Base-by-base conservation (phyloP, 2,113 vertebrate genomes). In the Plestiodon gilberti region DNA sequence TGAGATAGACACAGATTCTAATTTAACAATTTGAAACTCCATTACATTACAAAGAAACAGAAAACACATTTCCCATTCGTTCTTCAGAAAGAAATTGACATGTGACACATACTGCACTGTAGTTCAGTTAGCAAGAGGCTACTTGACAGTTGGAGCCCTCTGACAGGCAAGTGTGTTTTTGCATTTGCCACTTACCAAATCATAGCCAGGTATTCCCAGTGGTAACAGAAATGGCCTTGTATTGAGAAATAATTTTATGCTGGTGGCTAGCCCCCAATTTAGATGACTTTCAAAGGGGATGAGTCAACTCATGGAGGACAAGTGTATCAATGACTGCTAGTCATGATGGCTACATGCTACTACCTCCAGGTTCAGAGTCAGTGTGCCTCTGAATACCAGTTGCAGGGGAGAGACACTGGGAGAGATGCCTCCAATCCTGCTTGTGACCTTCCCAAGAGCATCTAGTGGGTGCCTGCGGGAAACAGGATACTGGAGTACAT, bases 11-110 rank as follows among this genome's bases (percentile, higher is more conserved):
- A 69, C 6, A 52, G 33, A 25, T 20, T 59, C 48, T 40, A 69
- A 67, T 77, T 85, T 23, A 85, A n/a, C 75, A 70, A n/a, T 59
- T 69, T 40, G 75, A 40, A 85, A 57, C 43, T 59, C 15, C 38
- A 65, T 57, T 81, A 67, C 62, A 40, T 67, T 73, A 69, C 10
- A 77, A 67, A 69, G 8, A 52, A 55, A 38, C 33, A 40, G n/a
- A 76, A 57, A 43, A 38, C 15, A 28, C 35, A 38, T n/a, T 57
- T 55, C 10, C 48, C 43, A 65, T 38, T 30, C 40, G 35, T 65
- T 59, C 40, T 40, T 59, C 69, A 62, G 81, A 82, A 55, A 82
- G 81, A 87, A 64, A 76, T 23, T 87, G 71, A 67, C 52, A 40
- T 13, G 1, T 1, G 6, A 70, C 71, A 88, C 91, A 0, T 71